Evolutionary conservation across 1,140 invertebrate genomes (phyloP), one percentile per base, ranked within the genome.

Genomic region (Papilio aristodemus): DNA sequence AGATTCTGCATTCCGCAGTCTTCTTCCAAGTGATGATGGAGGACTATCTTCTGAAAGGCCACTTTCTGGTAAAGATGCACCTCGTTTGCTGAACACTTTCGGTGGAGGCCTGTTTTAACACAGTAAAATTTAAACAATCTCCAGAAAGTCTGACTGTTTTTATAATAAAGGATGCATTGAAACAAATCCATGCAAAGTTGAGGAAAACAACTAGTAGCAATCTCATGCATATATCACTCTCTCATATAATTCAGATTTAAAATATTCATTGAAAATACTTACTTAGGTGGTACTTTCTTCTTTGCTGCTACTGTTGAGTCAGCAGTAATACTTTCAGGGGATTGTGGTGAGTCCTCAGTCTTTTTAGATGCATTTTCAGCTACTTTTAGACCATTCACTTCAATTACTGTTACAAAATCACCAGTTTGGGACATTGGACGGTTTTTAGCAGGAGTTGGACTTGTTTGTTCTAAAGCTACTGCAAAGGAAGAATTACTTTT

Each of bases 401-500:
- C 95, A 73, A 97, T 97, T 59, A 97, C 96, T 68, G 96, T 97
- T 70, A 97, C 94, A 92, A 97, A 97, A 90, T 96, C 96, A 86
- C 95, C 83, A 92, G 94, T 92, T 93, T 91, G 91, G 82, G 89
- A 92, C 67, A 83, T 81, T 81, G 83, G 89, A 86, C 89, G 89
- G 86, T 83, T 89, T 84, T 88, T 91, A 64, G 75, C 75, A 84
- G 85, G 81, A 58, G 71, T 84, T 79, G 81, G 86, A 88, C 84
- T 87, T 79, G 76, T 79, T 82, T 80, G 73, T 74, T 89, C 89
- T 84, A 80, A 70, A 73, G 79, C 80, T 89, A 82, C 74, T 83
- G 77, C 39, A 76, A 73, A 41, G 17, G 38, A 67, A 72, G 68
- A 72, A 43, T 22, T 36, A 64, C 39, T 39, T 27, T 70, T 57